Conservation (phyloP, 2,888 invertebrate genomes). For the Drosophila borealis region DNA sequence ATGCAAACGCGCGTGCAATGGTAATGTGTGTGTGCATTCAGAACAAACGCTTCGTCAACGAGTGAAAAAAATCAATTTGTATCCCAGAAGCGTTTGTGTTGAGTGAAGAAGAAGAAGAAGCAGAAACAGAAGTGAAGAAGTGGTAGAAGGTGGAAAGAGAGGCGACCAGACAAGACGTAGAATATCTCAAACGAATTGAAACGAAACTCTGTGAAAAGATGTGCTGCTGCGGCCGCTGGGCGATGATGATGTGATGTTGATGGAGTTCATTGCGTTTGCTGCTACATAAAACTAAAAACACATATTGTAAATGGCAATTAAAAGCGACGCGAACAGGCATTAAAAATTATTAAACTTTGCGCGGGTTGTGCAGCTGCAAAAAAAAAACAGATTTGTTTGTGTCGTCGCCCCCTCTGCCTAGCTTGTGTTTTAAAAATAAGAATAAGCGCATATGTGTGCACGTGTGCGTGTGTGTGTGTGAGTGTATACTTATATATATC, state of each 20-base stretch:
- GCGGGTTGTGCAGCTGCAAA: conserved; percentile 47
- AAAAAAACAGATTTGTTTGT: conserved; percentile 44
- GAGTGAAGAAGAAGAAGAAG: conserved; percentile 37
- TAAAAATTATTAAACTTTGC: conserved; percentile 47
- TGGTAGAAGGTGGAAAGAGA: conserved; percentile 31
- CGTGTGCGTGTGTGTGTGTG: conserved; percentile 14
- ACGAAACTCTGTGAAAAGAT: conserved; percentile 57
- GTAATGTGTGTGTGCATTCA: conserved; percentile 35
- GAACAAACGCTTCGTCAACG: conserved; percentile 29
- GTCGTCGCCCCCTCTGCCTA: conserved; percentile 3
- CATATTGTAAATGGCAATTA: conserved; percentile 69
- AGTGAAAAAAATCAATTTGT: conserved; percentile 81
- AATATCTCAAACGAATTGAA: conserved; percentile 51
- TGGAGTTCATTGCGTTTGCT: conserved; percentile 48
- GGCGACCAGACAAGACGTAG: conserved; percentile 50
- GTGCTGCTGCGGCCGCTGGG: conserved; percentile 34
- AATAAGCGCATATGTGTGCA: conserved; percentile 40
- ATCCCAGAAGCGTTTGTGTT: conserved; percentile 58
- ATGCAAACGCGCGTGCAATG: conserved; percentile 34
- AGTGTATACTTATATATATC: conserved; percentile 32
- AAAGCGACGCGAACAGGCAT: conserved; percentile 35
- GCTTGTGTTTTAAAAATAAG: conserved; percentile 60
- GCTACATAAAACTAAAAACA: conserved; percentile 43
- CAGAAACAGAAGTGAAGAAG: conserved; percentile 13
- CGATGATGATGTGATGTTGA: conserved; percentile 55